Percentiles rank a stretch among this genome's conserved stretches.
Conservation (phyloP, 2,797 vertebrate genomes). For the Catharus ustulatus region DNA sequence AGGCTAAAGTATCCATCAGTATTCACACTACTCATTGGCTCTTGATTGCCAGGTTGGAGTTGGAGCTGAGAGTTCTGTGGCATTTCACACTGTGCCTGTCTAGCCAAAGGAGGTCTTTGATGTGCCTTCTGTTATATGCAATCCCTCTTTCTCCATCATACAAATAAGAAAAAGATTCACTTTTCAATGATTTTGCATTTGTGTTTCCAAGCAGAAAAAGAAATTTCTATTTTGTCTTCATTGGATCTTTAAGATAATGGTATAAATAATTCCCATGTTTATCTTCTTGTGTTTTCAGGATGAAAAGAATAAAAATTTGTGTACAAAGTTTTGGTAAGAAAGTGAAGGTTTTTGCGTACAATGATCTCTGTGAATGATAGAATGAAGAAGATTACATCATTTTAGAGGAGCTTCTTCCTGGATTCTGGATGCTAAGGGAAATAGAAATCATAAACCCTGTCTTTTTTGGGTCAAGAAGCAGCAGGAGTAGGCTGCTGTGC, state of each 20-base stretch:
- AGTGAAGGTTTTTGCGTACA: background rate
- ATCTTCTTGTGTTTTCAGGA: background rate
- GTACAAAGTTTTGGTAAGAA: background rate
- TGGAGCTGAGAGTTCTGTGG: background rate
- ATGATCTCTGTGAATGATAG: background rate
- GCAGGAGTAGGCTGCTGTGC: background rate
- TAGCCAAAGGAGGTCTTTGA: background rate
- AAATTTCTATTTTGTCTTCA: background rate
- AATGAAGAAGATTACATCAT: background rate
- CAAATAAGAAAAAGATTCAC: background rate
- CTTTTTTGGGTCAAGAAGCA: background rate
- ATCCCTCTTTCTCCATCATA: background rate
- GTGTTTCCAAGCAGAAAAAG: background rate
- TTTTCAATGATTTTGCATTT: background rate
- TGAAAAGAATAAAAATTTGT: background rate
- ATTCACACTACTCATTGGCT: no score
- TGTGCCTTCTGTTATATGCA: background rate
- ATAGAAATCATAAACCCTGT: background rate
- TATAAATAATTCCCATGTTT: background rate
- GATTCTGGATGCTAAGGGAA: background rate
- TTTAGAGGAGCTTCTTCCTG: background rate
- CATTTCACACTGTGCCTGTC: background rate
- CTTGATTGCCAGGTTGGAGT: no score
- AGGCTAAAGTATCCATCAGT: no score
- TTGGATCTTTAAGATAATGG: background rate